Base-by-base conservation (phyloP, 2,888 invertebrate species). In the Herminia tarsipennalis region DNA sequence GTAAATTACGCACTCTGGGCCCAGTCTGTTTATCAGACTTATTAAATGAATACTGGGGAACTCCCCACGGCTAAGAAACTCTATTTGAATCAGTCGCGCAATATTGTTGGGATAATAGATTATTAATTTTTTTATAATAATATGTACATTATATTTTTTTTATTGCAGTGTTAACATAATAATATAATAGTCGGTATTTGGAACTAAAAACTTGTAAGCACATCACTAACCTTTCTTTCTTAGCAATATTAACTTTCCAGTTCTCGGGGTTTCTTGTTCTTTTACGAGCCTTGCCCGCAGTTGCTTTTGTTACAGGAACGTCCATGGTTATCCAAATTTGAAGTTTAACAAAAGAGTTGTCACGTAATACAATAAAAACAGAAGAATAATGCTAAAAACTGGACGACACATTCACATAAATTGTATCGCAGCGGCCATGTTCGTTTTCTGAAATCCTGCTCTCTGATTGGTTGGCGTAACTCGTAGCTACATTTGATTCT, bases 211-310 rank as follows among this genome's bases (percentile, higher is more conserved):
- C 39, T 21, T 22, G 24, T 22, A 36, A 36, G 46, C 30, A 47
- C 46, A 47, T 41, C 32, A 47, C 41, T 41, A 41, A 47, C 40
- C 46, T 47, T 46, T 39, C 30, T 34, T 28, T 46, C 40, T 40
- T 46, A 27, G 40, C 40, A 46, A 46, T 36, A 18, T 40, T 46
- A 34, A 29, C 46, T 25, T 41, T 47, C 46, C 40, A 36, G 36
- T 47, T 47, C 27, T 47, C 46, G 22, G 29, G 40, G 30, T 47
- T 41, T 41, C 30, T 27, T 36, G 30, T 47, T 21, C 43, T 36
- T 37, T 43, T 43, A 29, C 43, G 36, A 30, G 21, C 21, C 21
- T n/a, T n/a, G n/a, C n/a, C n/a, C n/a, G n/a, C n/a, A n/a, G n/a
- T n/a, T n/a, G n/a, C n/a, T n/a, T n/a, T n/a, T n/a, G n/a, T n/a